Base-by-base conservation (phyloP, 2,113 vertebrate genomes). In the Sitta europaea region DNA sequence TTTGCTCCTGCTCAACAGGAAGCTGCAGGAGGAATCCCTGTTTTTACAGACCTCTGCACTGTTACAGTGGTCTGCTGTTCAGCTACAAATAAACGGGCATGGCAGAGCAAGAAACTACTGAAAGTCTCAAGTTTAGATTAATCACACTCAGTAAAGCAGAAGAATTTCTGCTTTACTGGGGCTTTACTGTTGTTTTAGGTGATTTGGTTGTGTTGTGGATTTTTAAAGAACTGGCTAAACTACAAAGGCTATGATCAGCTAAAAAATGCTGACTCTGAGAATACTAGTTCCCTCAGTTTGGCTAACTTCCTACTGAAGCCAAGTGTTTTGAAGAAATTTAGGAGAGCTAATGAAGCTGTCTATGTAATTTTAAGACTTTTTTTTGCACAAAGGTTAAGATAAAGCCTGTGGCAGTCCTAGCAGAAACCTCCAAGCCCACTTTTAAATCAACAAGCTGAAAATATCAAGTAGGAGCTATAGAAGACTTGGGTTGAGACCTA, bases 71-170 rank as follows among this genome's bases (percentile, higher is more conserved):
- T 25, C 58, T 67, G n/a, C 19, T 54, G 29, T 50, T 67, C 6
- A 4, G 36, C 40, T 67, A 54, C 24, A 47, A 38, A 35, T 38
- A n/a, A 83, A 91, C 0, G 0, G 14, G 6, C 14, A 22, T 1
- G 5, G 13, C 24, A 71, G 23, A 71, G 43, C 28, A 85, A 88
- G 61, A 75, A 75, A 33, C 15, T 27, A 74, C 31, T 1, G 0
- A 9, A 53, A 61, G 23, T 58, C 0, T 53, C 7, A 74, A 6
- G 4, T 42, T 54, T 43, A 77, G 21, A 50, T 51, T 68, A 55
- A 62, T 19, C n/a, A 38, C 24, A 42, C 6, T 9, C 20, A 9
- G 86, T 57, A n/a, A n/a, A n/a, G n/a, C n/a, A n/a, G n/a, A n/a
- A n/a, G n/a, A n/a, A n/a, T 11, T 68, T 79, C 73, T 66, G 47